Evolutionary conservation across 2,888 invertebrate genomes (phyloP).

Genomic region (Microctonus aethiopoides): DNA sequence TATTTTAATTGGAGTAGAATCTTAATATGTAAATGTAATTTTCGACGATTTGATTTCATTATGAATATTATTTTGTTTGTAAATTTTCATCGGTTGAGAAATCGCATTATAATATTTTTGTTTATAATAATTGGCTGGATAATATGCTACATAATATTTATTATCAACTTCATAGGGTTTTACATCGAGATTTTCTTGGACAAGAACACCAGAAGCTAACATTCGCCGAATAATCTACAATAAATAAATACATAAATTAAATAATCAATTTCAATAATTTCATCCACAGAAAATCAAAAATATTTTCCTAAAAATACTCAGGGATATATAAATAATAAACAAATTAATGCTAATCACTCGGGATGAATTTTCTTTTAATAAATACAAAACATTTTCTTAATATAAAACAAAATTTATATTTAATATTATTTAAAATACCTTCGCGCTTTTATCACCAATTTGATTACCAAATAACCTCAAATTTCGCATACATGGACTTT

Average conservation of each 20-base stretch:
- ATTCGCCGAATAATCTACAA: conserved; percentile 64
- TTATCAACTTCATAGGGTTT: conserved; percentile 65
- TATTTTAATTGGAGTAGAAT: neutral
- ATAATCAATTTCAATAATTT: conserved; percentile 40
- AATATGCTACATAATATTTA: conserved; percentile 62
- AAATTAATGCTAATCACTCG: no score
- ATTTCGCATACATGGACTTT: conserved; percentile 65
- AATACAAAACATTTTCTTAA: neutral
- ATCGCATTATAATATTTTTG: conserved; percentile 71
- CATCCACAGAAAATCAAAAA: no score
- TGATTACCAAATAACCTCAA: conserved; percentile 68
- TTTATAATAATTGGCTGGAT: conserved; percentile 68
- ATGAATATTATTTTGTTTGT: no score
- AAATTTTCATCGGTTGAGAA: conserved; percentile 65
- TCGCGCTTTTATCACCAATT: conserved; percentile 57
- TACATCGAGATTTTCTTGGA: conserved; percentile 67
- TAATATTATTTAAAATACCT: conserved; percentile 49
- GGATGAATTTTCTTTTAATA: no score
- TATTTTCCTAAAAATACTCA: no score
- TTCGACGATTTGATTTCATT: neutral
- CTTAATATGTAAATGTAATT: neutral
- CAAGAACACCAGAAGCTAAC: conserved; percentile 62
- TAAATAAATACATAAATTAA: neutral
- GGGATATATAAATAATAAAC: no score
- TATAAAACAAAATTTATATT: no score